A percentile compares a stretch with the other conserved stretches of the same genome.
phyloP scores from a whole-genome alignment of 2,888 invertebrate genomes.

The Stenodema calcarata region DNA sequence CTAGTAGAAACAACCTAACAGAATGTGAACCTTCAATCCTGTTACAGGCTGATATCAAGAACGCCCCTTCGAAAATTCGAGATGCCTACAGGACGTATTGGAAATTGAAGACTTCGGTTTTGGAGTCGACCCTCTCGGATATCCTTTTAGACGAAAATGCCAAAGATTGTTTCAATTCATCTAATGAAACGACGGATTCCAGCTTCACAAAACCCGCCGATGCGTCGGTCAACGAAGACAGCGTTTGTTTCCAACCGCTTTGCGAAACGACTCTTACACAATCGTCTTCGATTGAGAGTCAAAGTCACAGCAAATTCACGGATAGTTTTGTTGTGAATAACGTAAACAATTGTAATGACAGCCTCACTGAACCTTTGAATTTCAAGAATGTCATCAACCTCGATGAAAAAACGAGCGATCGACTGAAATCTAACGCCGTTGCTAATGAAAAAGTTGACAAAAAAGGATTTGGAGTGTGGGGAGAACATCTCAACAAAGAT shows the following conservation, averaged over 20 bases:
- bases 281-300: neutral
- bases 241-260: slow-evolving; percentile 48
- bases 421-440: slow-evolving; percentile 3
- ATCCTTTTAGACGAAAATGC: slow-evolving; percentile 59
- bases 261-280: slow-evolving; percentile 31
- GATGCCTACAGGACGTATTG: slow-evolving; percentile 84
- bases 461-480: slow-evolving; percentile 49
- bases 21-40: slow-evolving; percentile 57
- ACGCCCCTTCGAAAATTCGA: slow-evolving; percentile 75
- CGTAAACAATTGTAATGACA: neutral
- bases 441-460: slow-evolving; percentile 16
- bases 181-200: slow-evolving; percentile 23
- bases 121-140: slow-evolving; percentile 68
- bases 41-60: slow-evolving; percentile 76
- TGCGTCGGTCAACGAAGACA: slow-evolving; percentile 40
- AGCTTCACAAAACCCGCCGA: slow-evolving; percentile 3
- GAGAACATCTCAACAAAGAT: slow-evolving; percentile 51
- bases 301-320: neutral
- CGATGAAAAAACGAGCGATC: neutral
- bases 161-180: slow-evolving; percentile 56
- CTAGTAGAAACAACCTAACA: too few species aligned
- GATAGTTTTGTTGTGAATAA: neutral
- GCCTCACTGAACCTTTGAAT: neutral
- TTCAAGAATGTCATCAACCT: slow-evolving; percentile 20
- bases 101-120: slow-evolving; percentile 75